These are phyloP conservation scores for Rhinoptilus africanus DNA, from an alignment of 2,113 vertebrate genomes.

Conservation along the genomic window DNA sequence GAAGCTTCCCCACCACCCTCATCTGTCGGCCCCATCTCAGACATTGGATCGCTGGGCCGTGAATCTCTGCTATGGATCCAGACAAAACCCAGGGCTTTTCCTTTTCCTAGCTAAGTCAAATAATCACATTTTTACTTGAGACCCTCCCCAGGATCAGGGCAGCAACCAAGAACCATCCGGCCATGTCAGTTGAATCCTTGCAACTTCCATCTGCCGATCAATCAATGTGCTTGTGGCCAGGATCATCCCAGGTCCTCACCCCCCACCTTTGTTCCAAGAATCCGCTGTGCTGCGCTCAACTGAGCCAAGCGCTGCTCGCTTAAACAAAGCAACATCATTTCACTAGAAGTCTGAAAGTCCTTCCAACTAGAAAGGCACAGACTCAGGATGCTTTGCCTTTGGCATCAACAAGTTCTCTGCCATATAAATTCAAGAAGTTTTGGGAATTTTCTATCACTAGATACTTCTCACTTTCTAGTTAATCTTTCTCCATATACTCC, in stretches of 20 bases:
- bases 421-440: background rate
- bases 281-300: background rate
- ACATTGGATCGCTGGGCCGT: fast-evolving
- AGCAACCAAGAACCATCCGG: background rate
- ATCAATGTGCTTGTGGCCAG: background rate
- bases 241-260: background rate
- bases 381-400: background rate
- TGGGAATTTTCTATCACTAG: background rate
- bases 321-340: background rate
- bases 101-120: background rate
- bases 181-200: background rate
- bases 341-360: background rate
- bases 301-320: background rate
- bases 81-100: background rate
- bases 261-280: background rate
- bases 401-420: background rate
- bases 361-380: background rate
- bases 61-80: background rate
- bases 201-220: background rate
- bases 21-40: background rate
- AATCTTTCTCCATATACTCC: background rate
- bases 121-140: fast-evolving
- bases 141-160: background rate
- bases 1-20: background rate
- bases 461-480: background rate